Base-by-base conservation (phyloP, 2,797 vertebrate genomes). In the Chromis chromis region DNA sequence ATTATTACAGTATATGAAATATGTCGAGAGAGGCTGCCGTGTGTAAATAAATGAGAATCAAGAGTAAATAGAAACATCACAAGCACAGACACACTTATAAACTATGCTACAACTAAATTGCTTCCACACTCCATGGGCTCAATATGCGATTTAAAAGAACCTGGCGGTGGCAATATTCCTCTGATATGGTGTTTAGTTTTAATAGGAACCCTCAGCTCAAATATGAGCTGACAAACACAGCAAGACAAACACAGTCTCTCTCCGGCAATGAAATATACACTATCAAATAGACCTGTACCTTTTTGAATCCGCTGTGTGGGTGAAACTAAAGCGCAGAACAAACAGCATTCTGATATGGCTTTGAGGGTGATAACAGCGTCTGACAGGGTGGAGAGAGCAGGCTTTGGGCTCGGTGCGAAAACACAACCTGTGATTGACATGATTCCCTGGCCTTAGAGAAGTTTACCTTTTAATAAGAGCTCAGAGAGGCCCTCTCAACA, bases 321-420 rank as follows among this genome's bases (percentile, higher is more conserved):
- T 92, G 92, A 94, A 96, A 96, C 95, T 95, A 96, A 97, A 97
- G 96, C 74, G 78, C 93, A 97, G 96, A 98, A 97, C 96, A 97
- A 97, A 97, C 96, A 93, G 89, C 91, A 94, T 94, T 95, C 95
- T 96, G 96, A 96, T 96, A 94, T 86, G 92, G 88, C 95, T 96
- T 96, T 97, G 96, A 97, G 96, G 95, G 94, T 93, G 95, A 94
- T 96, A 97, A 96, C 94, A 93, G 94, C 94, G 88, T 89, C 94
- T 96, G 93, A 94, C 93, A 93, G 94, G 85, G 82, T 90, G 92
- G 91, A 92, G 92, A 93, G 92, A 90, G 81, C 86, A 70, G 91
- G 94, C 93, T 94, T 91, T 88, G 83, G 91, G 91, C 86, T 90
- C 89, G 74, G 88, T 86, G 86, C 78, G 90, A 90, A 94, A 94